Percentiles rank a stretch among this genome's conserved stretches.
Conservation (phyloP, 1,140 invertebrate genomes). For the Antheraea mylitta region DNA sequence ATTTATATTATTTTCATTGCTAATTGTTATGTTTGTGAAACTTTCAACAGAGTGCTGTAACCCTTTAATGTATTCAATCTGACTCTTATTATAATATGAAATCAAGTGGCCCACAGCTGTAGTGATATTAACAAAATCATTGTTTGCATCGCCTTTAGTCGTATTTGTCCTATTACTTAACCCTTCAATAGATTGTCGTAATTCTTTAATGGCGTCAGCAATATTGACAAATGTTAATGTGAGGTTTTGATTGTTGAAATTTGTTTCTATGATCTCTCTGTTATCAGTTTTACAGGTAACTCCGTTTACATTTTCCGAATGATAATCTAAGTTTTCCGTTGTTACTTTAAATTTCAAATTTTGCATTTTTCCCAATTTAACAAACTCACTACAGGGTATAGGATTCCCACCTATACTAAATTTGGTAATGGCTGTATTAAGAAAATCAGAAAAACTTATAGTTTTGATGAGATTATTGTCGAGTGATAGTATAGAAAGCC, state of each 20-base stretch:
- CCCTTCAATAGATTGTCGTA: not conserved
- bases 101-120: not conserved
- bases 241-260: not conserved
- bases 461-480: conserved; percentile 7
- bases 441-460: conserved; percentile 2
- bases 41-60: not conserved
- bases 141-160: not conserved
- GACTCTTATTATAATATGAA: not conserved
- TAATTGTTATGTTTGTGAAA: not conserved
- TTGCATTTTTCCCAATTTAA: not conserved
- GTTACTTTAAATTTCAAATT: conserved; percentile 7
- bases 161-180: not conserved
- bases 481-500: not conserved
- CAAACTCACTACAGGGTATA: conserved; percentile 2
- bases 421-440: not conserved
- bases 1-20: not conserved
- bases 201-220: not conserved
- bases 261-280: not conserved
- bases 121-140: not conserved
- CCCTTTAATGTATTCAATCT: not conserved
- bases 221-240: not conserved
- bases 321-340: conserved; percentile 7
- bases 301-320: conserved; percentile 9
- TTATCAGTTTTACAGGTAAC: not conserved
- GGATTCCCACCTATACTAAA: conserved; percentile 1